A percentile compares a stretch with the other conserved stretches of the same genome.
Conservation (phyloP, 1,140 invertebrate genomes). For the Philopotamus ludificatus region DNA sequence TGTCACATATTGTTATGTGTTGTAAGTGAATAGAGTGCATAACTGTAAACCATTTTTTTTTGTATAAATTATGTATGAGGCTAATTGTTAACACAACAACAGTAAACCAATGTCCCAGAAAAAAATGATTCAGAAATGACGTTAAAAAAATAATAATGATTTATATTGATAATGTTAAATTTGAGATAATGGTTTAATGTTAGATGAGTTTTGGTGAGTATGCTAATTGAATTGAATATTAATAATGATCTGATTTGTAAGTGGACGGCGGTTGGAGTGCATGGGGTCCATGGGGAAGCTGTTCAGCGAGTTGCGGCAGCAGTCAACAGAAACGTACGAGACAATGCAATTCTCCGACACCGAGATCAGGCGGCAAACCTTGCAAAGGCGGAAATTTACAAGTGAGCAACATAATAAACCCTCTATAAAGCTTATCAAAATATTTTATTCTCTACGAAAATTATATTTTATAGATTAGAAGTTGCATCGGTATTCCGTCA, state of each 20-base stretch:
- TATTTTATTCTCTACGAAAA: background rate
- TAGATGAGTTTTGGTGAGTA: too few relatives aligned
- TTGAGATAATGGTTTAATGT: too few relatives aligned
- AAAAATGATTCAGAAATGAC: too few relatives aligned
- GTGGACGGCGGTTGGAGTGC: background rate
- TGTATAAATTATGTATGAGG: too few relatives aligned
- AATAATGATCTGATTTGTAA: background rate
- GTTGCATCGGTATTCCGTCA: background rate
- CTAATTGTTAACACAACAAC: too few relatives aligned
- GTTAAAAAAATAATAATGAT: too few relatives aligned
- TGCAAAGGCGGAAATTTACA: constrained; percentile 52
- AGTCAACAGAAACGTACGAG: background rate
- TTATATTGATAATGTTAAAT: too few relatives aligned
- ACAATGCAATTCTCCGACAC: constrained; percentile 41
- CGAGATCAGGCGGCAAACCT: constrained; percentile 46
- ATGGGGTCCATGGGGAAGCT: constrained; percentile 6
- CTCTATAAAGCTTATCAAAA: background rate
- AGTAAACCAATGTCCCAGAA: too few relatives aligned
- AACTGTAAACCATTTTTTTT: too few relatives aligned
- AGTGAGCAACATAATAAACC: constrained; percentile 43
- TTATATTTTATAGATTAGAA: background rate
- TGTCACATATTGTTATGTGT: too few relatives aligned
- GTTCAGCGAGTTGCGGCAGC: constrained; percentile 2
- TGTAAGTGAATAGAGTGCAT: too few relatives aligned
- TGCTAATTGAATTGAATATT: too few relatives aligned